Percentiles rank a stretch among this genome's conserved stretches.
These are phyloP conservation scores for Ictidomys tridecemlineatus DNA, from an alignment of 2,113 vertebrate species.

Conservation along the genomic window DNA sequence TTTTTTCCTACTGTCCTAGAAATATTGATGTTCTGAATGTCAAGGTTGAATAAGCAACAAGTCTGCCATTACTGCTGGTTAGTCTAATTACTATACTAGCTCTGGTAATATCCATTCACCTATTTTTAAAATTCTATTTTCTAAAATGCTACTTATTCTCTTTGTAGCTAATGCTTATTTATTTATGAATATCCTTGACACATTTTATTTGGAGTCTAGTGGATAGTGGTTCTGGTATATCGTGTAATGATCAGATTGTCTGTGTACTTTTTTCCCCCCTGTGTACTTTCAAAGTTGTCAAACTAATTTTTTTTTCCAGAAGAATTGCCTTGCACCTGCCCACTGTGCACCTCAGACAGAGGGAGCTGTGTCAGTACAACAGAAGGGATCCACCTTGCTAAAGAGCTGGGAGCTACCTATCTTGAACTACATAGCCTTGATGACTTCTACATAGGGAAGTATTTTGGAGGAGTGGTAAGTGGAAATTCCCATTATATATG, in stretches of 20 bases:
- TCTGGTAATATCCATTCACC: neutral
- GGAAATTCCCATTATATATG: neutral
- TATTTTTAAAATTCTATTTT: neutral
- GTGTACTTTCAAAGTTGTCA: slow-evolving; percentile 36
- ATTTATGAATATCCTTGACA: neutral
- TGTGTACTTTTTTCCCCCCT: neutral
- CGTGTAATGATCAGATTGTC: neutral
- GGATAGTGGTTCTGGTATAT: neutral
- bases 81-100: neutral
- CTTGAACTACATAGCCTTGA: slow-evolving; percentile 95
- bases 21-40: neutral
- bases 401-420: slow-evolving; percentile 96
- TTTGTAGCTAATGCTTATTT: neutral
- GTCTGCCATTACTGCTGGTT: neutral
- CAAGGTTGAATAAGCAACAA: neutral
- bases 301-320: slow-evolving; percentile 83
- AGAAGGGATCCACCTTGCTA: slow-evolving; percentile 96
- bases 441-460: slow-evolving; percentile 96
- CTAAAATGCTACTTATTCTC: slow-evolving; percentile 15
- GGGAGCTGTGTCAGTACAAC: slow-evolving; percentile 94
- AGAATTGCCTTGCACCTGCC: slow-evolving; percentile 95
- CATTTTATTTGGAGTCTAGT: neutral
- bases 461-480: slow-evolving; percentile 97
- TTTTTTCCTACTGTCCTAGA: neutral
- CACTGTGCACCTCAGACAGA: slow-evolving; percentile 95